Base-by-base conservation (phyloP, 2,797 vertebrate genomes). In the Cossypha heuglini region DNA sequence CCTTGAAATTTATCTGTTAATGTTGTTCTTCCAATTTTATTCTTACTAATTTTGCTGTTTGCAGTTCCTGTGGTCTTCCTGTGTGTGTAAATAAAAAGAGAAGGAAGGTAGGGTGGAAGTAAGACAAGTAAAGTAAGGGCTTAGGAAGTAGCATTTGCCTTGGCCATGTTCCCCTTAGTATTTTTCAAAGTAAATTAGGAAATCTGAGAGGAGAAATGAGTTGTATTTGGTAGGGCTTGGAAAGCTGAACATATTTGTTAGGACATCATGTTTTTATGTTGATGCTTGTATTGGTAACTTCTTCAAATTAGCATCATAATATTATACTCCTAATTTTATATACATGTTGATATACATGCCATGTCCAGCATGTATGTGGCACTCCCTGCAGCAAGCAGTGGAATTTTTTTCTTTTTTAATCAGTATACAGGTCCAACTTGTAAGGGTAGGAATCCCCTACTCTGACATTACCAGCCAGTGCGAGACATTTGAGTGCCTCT, bases 371-470 rank as follows among this genome's bases (percentile, higher is more conserved):
- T 26, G 18, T 82, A 1, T 59, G 10, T 54, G 33, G 48, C 9
- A 4, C 10, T 72, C 35, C 4, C 28, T 14, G 13, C 48, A 71
- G 14, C 37, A 90, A 69, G 35, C 6, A 42, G 35, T 42, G 29
- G 51, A 16, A 10, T 49, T 5, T 29, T 63, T 54, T 61, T 42
- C 9, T 49, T 28, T 19, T 33, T 49, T 46, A 25, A 20, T 87
- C 28, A 24, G 21, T 57, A 3, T 43, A 12, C 5, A 19, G 2
- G 16, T 57, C 24, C 12, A 40, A 0, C 4, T 64, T 6, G 1
- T 20, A 59, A 52, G 26, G 5, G 6, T 45, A 43, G 24, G 22
- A 84, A 29, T 71, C 6, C 1, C 69, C 26, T 62, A 8, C 26
- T 54, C 17, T 68, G 38, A 17, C 25, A n/a, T 8, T 6, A 80